Percentiles rank a stretch among this genome's conserved stretches.
Conservation (phyloP, 2,888 invertebrate genomes). For the Vesta saturnalis region DNA sequence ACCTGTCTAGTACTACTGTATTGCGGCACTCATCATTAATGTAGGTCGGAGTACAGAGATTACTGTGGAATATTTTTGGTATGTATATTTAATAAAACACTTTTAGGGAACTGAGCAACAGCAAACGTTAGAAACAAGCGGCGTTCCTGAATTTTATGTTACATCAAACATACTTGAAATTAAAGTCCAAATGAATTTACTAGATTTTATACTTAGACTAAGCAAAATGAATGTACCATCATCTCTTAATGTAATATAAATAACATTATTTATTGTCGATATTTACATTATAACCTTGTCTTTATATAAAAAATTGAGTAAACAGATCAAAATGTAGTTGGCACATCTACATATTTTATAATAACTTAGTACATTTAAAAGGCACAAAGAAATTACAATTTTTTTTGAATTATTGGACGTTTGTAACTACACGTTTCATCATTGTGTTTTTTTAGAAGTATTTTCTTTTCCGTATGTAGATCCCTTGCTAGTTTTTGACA, state of each 20-base stretch:
- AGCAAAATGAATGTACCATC: constrained; percentile 67
- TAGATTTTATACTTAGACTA: constrained; percentile 89
- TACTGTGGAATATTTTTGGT: no score
- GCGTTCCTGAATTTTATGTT: constrained; percentile 90
- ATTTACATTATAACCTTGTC: constrained; percentile 31
- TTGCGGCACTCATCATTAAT: no score
- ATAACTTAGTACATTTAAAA: constrained; percentile 14
- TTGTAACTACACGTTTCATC: constrained; percentile 22
- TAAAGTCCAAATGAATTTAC: constrained; percentile 92
- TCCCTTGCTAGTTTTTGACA: constrained; percentile 86
- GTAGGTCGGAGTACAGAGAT: no score
- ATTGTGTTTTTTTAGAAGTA: constrained; percentile 64
- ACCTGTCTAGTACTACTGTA: no score
- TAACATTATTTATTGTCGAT: constrained; percentile 28
- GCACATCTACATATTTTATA: constrained; percentile 23
- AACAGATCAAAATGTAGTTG: constrained; percentile 19
- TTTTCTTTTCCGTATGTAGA: constrained; percentile 79
- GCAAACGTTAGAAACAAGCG: constrained; percentile 89
- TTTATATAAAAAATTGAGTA: constrained; percentile 7
- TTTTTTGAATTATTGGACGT: neutral
- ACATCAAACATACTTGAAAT: constrained; percentile 91
- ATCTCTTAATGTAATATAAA: neutral
- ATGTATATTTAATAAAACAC: no score
- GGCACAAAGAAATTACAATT: constrained; percentile 30
- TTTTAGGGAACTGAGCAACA: constrained; percentile 84